Conservation (phyloP, 2,888 invertebrate species). For the Pinctada fucata region DNA sequence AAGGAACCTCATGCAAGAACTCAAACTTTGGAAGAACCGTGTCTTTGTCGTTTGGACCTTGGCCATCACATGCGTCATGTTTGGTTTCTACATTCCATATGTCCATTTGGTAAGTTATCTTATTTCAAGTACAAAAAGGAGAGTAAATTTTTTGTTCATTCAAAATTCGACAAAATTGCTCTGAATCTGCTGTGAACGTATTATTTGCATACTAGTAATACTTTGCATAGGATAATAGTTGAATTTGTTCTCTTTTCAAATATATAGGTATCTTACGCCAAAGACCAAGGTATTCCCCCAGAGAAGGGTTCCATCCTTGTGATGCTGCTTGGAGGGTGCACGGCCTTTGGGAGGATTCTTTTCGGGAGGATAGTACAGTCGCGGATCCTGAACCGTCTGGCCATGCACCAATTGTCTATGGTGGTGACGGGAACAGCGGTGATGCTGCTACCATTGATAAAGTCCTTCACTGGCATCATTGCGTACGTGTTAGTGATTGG, state of each 20-base stretch:
- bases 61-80: constrained; percentile 65
- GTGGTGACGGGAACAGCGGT: constrained; percentile 61
- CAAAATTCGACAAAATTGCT: no score
- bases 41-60: constrained; percentile 65
- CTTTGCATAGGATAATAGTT: no score
- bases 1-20: constrained; percentile 52
- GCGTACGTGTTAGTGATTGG: constrained; percentile 58
- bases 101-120: constrained; percentile 66
- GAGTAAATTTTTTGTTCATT: no score
- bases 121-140: no score
- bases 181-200: no score
- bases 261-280: constrained; percentile 64
- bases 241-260: no score
- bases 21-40: constrained; percentile 67
- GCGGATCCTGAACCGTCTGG: constrained; percentile 60
- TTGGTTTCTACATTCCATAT: constrained; percentile 69
- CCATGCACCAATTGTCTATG: constrained; percentile 70
- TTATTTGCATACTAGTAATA: no score
- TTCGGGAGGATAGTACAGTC: constrained; percentile 65
- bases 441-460: constrained; percentile 66
- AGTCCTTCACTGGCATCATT: constrained; percentile 55
- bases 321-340: constrained; percentile 62
- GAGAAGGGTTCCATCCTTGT: constrained; percentile 61
- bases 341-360: constrained; percentile 61
- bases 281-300: constrained; percentile 57